A percentile compares a stretch with the other conserved stretches of the same genome.
Evolutionary conservation across 2,797 vertebrate species (phyloP).

Genomic region (Malacoraja senta): DNA sequence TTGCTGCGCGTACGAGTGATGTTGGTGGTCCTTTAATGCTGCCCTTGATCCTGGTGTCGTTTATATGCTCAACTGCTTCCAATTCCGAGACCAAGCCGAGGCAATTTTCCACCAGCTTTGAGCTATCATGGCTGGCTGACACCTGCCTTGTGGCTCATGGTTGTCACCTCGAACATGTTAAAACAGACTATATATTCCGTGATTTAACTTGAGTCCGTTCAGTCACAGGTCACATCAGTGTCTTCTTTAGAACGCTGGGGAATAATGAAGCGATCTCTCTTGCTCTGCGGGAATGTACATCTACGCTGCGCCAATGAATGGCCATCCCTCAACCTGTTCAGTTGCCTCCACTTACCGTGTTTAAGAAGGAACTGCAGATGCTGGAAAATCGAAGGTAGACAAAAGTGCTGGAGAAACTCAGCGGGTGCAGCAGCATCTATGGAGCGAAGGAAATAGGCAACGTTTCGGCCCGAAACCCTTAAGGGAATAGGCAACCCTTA

Average conservation of each 20-base stretch:
- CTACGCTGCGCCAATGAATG: not conserved
- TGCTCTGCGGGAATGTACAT: not conserved
- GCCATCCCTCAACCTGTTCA: not conserved
- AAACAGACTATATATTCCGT: not conserved
- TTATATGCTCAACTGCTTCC: not conserved
- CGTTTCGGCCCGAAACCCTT: too few relatives aligned
- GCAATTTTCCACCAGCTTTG: not conserved
- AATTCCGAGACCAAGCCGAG: not conserved
- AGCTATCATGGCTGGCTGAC: not conserved
- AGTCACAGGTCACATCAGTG: not conserved
- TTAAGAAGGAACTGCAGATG: too few relatives aligned
- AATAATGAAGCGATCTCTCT: not conserved
- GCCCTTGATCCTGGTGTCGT: not conserved
- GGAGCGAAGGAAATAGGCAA: too few relatives aligned
- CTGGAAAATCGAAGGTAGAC: too few relatives aligned
- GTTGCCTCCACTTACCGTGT: not conserved
- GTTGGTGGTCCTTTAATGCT: not conserved
- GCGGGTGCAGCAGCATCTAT: too few relatives aligned
- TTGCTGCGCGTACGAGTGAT: not conserved
- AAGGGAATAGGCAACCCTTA: too few relatives aligned
- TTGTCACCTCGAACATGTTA: not conserved
- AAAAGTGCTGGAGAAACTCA: too few relatives aligned
- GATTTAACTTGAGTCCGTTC: not conserved
- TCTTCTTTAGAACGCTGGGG: not conserved
- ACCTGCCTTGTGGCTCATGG: not conserved